Evolutionary conservation across 2,888 invertebrate species (phyloP), one percentile per base, ranked within the genome.

Genomic region (Ophonus ardosiacus): DNA sequence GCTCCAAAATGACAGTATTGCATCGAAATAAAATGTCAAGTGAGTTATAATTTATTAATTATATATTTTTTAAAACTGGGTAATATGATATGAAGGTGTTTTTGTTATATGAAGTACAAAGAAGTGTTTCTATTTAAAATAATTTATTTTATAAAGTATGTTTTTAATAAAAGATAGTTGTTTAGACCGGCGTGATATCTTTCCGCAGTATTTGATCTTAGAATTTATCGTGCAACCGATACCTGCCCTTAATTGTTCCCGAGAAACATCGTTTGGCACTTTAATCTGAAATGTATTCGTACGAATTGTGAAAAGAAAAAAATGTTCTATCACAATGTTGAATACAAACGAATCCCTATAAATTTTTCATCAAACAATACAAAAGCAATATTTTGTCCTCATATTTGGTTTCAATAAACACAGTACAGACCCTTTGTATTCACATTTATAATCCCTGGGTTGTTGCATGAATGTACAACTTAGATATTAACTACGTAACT

Each of bases 261-360:
- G 8, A 51, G 13, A 51, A 51, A 51, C 43, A 51, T 13, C 13
- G 43, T 51, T 51, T 8, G 13, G 43, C 43, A 51, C 43, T 51
- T 51, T 51, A 51, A 13, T 51, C 13, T 51, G 8, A 0, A 51
- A 13, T 51, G 43, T 51, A 51, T 51, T 13, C 13, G 13, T 13
- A 6, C 0, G 43, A 51, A 5, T 51, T 51, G 43, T 51, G 13
- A 51, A 51, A 13, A 51, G 13, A 51, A 51, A 51, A 51, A 51
- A 13, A 51, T 15, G n/a, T 18, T 13, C 59, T 18, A 15, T 59
- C 4, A 18, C 59, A 59, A 59, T 18, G 15, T 7, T 15, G 59
- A 59, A 59, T 59, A 59, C 59, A 59, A 59, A 59, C n/a, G 59
- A 59, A 59, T 15, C 59, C 18, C 7, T 59, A 59, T 15, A 59